phyloP scores from a whole-genome alignment of 1,140 invertebrate species.

The Orchesella cincta region DNA sequence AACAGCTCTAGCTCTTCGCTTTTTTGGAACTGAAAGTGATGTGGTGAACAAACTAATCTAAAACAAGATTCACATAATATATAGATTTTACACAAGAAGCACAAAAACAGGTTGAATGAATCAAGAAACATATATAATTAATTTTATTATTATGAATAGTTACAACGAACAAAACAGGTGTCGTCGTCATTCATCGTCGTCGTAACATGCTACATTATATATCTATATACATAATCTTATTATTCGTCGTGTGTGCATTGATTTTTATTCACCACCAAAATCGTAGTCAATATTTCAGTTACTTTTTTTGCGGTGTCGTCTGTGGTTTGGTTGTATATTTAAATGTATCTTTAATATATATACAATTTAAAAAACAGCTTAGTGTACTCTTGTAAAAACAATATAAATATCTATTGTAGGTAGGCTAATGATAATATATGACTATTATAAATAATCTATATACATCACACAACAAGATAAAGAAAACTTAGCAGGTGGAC shows the following conservation, averaged over 20 bases:
- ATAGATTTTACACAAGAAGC: too few species aligned
- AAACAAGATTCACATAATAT: too few species aligned
- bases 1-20: too few species aligned
- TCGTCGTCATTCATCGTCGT: not conserved
- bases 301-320: conserved; percentile 14
- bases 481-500: conserved; percentile 24
- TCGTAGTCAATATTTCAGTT: conserved; percentile 27
- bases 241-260: not conserved
- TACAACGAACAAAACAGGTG: not conserved
- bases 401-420: not conserved
- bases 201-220: too few species aligned
- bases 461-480: not conserved
- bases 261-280: conserved; percentile 18
- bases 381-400: too few species aligned
- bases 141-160: too few species aligned
- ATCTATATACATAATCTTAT: too few species aligned
- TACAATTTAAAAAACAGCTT: not conserved
- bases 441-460: not conserved
- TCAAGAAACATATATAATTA: too few species aligned
- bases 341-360: conserved; percentile 7
- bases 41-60: too few species aligned
- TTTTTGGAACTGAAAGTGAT: too few species aligned
- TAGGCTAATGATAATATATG: not conserved
- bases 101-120: not conserved
- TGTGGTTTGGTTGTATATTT: conserved; percentile 24